Conservation (phyloP, 2,888 invertebrate species). For the Erpobdella octoculata region DNA sequence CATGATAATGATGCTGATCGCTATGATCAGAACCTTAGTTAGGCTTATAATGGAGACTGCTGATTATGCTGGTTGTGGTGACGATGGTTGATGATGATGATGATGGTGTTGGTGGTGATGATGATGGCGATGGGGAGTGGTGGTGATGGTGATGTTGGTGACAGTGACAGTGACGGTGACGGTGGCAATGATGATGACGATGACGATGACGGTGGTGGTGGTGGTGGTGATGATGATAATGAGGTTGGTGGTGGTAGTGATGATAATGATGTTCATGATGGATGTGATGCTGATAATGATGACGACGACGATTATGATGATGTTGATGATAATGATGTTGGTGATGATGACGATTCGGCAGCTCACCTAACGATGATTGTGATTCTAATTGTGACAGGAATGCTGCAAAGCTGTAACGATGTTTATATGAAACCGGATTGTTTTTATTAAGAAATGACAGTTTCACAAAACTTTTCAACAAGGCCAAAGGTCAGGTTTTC, state of each 20-base stretch:
- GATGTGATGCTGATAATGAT: background rate
- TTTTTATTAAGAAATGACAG: too few species aligned
- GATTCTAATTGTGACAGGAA: too few species aligned
- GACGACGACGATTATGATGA: background rate
- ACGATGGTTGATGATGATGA: background rate
- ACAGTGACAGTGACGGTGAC: background rate
- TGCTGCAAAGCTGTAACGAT: too few species aligned
- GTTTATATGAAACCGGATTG: too few species aligned
- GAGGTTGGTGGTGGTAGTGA: background rate
- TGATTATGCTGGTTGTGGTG: background rate
- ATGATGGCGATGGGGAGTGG: background rate
- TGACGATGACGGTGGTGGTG: background rate
- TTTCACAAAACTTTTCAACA: too few species aligned
- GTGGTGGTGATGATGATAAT: background rate
- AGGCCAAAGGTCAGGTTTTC: too few species aligned
- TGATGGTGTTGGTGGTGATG: background rate
- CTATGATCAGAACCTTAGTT: background rate
- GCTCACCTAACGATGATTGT: too few species aligned
- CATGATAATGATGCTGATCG: background rate
- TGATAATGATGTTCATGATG: conserved; percentile 16
- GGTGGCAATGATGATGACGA: background rate
- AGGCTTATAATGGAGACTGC: background rate
- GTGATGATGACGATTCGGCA: too few species aligned
- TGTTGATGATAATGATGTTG: background rate
- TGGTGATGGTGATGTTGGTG: conserved; percentile 21